These are phyloP conservation scores for Lacerta agilis DNA, from an alignment of 2,797 vertebrate genomes.

Conservation along the genomic window DNA sequence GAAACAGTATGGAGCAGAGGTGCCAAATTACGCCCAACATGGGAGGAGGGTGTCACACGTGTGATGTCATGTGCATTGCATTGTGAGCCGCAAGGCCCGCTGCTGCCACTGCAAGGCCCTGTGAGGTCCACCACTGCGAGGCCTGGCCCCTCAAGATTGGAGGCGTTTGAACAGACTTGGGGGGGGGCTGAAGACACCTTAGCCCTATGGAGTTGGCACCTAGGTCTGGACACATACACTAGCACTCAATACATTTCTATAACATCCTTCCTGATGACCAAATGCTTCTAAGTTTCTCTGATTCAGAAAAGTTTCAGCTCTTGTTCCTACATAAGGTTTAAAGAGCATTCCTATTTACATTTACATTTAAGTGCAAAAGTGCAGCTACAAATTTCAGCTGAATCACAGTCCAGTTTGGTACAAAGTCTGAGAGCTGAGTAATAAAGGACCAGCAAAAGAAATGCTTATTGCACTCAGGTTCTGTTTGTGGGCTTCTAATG, in stretches of 20 bases:
- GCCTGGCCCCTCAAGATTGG: too few species aligned
- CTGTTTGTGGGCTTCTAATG: too few species aligned
- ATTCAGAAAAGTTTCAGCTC: not conserved
- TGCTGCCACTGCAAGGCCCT: too few species aligned
- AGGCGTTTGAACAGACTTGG: too few species aligned
- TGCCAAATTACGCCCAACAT: too few species aligned
- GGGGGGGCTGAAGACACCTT: too few species aligned
- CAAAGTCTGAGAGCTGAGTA: not conserved
- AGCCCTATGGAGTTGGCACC: too few species aligned
- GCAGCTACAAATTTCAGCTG: not conserved
- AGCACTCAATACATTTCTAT: not conserved
- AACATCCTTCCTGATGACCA: not conserved
- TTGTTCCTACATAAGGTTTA: not conserved
- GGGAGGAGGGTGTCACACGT: too few species aligned
- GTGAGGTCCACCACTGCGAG: too few species aligned
- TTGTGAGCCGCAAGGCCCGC: too few species aligned
- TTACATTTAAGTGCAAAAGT: not conserved
- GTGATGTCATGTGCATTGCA: too few species aligned
- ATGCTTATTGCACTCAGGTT: not conserved
- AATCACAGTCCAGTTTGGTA: not conserved
- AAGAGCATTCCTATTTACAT: not conserved
- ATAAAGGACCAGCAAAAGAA: not conserved
- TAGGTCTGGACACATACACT: not conserved
- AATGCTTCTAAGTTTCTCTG: not conserved
- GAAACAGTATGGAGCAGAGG: not conserved